A percentile compares a stretch with the other conserved stretches of the same genome.
Evolutionary conservation across 2,113 vertebrate genomes (phyloP).

Genomic region (Dasyprocta punctata): DNA sequence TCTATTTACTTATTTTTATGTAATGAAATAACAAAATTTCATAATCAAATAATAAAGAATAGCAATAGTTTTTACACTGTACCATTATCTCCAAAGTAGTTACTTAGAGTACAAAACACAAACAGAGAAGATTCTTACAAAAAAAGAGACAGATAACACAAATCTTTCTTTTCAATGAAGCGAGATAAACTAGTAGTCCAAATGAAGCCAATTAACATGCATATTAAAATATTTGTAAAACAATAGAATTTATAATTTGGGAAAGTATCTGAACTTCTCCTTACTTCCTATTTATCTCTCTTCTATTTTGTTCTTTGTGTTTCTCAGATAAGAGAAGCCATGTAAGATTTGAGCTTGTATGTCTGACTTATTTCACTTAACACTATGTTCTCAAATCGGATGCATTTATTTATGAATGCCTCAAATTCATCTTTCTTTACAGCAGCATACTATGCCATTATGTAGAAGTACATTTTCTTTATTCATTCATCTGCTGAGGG

Average conservation of each 20-base stretch:
- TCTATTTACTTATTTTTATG: not conserved
- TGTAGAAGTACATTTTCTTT: not conserved
- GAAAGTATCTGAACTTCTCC: not conserved
- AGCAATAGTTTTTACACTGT: not conserved
- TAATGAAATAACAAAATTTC: not conserved
- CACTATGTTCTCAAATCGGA: not conserved
- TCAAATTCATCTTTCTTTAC: not conserved
- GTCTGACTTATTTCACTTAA: not conserved
- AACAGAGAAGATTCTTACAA: not conserved
- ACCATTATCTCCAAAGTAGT: not conserved
- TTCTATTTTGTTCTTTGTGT: not conserved
- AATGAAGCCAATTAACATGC: not conserved
- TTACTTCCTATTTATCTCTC: not conserved
- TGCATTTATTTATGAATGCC: not conserved
- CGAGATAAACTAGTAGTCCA: not conserved
- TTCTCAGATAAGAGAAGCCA: not conserved
- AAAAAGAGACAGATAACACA: not conserved
- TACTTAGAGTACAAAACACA: not conserved
- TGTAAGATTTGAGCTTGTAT: not conserved
- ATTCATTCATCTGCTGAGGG: not conserved
- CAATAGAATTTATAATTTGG: not conserved
- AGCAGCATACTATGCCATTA: not conserved
- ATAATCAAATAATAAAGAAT: not conserved
- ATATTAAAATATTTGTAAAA: not conserved
- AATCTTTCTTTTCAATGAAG: not conserved